Base-by-base conservation (phyloP, 2,113 vertebrate genomes). In the Perognathus longimembris region DNA sequence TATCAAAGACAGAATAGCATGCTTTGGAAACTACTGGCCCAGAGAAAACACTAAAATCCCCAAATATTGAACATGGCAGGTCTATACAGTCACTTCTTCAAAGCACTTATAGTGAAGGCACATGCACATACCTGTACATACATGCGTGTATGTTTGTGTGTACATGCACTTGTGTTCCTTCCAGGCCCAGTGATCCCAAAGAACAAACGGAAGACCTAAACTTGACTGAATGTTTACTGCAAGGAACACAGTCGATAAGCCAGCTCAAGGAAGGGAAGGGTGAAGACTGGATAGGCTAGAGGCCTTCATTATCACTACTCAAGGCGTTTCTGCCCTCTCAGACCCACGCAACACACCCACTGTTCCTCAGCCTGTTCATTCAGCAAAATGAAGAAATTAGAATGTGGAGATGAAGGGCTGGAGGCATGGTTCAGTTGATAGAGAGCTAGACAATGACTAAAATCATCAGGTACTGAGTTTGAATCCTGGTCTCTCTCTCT, bases 21-120 rank as follows among this genome's bases (percentile, higher is more conserved):
- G 54, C 15, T 54, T 89, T 89, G 79, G 79, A 82, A 85, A 89
- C 80, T 32, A 85, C n/a, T 45, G 69, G 40, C 64, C 6, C 74
- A 42, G 57, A 54, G 78, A 15, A 91, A 95, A 93, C 30, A 50
- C 66, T 63, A 88, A 78, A 22, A 34, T 6, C 30, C 75, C 79
- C 79, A 71, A 89, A 85, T 86, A 89, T 85, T 67, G 71, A 45
- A 91, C 79, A 73, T 50, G 32, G 70, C 12, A 42, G 66, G 45
- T 69, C 64, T 95, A 71, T 67, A 77, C 38, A 34, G 30, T 42
- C 24, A 64, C 45, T 93, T 71, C 75, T 87, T 59, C 74, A 88
- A 79, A 88, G 67, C 73, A 86, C 73, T 64, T 61, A 42, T 2
- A 89, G 71, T 59, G 22, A 15, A 54, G 59, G 6, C 12, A 38